Percentiles rank a stretch among this genome's conserved stretches.
Conservation (phyloP, 2,113 vertebrate genomes). For the Henicopernis longicauda region DNA sequence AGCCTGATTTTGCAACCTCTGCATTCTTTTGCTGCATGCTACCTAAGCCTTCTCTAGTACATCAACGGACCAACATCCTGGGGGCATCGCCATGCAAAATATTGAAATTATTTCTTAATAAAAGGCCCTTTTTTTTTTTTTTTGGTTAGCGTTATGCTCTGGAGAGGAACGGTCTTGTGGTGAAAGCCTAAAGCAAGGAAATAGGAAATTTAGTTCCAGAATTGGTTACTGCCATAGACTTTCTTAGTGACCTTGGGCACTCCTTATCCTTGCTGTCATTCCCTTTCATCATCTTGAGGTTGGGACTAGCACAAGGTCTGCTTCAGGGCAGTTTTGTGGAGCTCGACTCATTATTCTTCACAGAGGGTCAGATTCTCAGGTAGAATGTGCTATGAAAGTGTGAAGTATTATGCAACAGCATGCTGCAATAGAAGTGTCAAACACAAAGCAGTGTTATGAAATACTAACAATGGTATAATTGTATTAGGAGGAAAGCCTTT, state of each 20-base stretch:
- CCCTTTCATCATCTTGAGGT: slow-evolving; percentile 1
- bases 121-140: not conserved
- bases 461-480: not conserved
- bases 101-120: not conserved
- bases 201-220: not conserved
- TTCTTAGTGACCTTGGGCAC: not conserved
- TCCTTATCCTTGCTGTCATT: slow-evolving; percentile 26
- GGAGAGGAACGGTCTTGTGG: not conserved
- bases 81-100: not conserved
- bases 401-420: not conserved
- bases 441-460: not conserved
- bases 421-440: not conserved
- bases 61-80: not conserved
- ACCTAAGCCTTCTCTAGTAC: not conserved
- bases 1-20: not conserved
- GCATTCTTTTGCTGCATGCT: not conserved
- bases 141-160: not conserved
- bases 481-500: not conserved
- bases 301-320: not conserved
- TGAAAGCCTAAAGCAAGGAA: not conserved
- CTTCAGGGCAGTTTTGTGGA: not conserved
- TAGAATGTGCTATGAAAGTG: not conserved
- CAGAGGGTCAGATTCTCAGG: not conserved
- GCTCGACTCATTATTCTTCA: not conserved
- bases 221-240: not conserved